Evolutionary conservation across 2,888 invertebrate species (phyloP).

Genomic region (Microctonus hyperodae): DNA sequence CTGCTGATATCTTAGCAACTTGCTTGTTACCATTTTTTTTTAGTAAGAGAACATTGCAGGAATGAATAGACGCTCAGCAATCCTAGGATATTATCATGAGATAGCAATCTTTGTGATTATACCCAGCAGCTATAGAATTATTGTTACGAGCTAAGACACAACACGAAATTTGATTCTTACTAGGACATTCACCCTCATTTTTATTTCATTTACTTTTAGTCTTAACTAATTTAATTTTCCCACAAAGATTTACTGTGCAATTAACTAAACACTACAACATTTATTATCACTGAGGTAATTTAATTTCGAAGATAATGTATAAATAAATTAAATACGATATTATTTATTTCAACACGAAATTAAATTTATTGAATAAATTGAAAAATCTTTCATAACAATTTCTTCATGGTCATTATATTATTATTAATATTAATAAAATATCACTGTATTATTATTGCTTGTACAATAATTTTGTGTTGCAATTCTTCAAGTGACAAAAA

Average conservation of each 20-base stretch:
- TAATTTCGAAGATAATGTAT: no score
- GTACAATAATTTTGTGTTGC: constrained; percentile 10
- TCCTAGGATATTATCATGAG: constrained; percentile 31
- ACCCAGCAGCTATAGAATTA: constrained; percentile 30
- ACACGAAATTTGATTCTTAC: constrained; percentile 28
- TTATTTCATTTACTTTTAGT: constrained; percentile 14
- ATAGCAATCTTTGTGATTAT: constrained; percentile 27
- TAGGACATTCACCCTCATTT: constrained; percentile 19
- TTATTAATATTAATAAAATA: constrained; percentile 7
- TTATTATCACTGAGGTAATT: no score
- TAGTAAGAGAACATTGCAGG: constrained; percentile 2
- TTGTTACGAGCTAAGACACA: constrained; percentile 31
- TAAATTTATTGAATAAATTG: background rate
- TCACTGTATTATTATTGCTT: no score
- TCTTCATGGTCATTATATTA: background rate
- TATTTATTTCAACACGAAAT: no score
- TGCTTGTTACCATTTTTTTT: constrained; percentile 32
- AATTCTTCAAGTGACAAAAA: background rate
- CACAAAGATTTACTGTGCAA: background rate
- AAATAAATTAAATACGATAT: no score
- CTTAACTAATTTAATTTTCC: constrained; percentile 16
- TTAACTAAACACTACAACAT: no score
- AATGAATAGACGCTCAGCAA: constrained; percentile 30
- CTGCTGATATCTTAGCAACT: constrained; percentile 17
- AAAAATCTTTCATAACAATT: constrained; percentile 11